These are phyloP conservation scores for Characodon lateralis DNA, from an alignment of 2,797 vertebrate species.

Conservation along the genomic window DNA sequence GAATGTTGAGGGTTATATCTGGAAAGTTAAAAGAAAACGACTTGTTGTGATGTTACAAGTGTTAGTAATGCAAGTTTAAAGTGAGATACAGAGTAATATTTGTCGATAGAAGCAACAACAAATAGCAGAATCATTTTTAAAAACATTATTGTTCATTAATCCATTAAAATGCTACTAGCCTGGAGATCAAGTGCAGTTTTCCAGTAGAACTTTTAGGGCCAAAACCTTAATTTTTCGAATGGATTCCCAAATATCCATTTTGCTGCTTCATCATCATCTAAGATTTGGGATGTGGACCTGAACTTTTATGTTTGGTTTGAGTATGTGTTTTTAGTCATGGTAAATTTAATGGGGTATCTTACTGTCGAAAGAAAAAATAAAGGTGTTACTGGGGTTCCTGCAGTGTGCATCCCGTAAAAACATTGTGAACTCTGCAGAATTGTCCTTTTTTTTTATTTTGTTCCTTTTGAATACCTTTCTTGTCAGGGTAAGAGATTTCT, in stretches of 20 bases:
- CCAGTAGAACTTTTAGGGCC: background rate
- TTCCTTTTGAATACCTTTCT: background rate
- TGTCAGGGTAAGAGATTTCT: background rate
- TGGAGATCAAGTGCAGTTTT: background rate
- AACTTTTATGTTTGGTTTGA: background rate
- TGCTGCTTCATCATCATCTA: background rate
- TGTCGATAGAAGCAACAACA: background rate
- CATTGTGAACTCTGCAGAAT: background rate
- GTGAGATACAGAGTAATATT: background rate
- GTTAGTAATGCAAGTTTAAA: background rate
- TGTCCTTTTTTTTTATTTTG: background rate
- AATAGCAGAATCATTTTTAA: background rate
- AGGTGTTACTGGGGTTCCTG: too few relatives aligned
- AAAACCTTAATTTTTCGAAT: background rate
- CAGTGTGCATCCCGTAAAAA: background rate
- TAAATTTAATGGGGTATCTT: too few relatives aligned
- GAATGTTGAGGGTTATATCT: background rate
- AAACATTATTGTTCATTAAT: background rate
- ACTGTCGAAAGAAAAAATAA: too few relatives aligned
- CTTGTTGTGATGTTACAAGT: background rate
- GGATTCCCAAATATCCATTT: background rate
- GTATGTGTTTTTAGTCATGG: too few relatives aligned
- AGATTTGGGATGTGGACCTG: background rate
- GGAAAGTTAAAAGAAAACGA: background rate
- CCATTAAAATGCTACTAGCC: background rate